Evolutionary conservation across 2,888 invertebrate species (phyloP), one percentile per base, ranked within the genome.

Genomic region (Acrocera orbiculus): DNA sequence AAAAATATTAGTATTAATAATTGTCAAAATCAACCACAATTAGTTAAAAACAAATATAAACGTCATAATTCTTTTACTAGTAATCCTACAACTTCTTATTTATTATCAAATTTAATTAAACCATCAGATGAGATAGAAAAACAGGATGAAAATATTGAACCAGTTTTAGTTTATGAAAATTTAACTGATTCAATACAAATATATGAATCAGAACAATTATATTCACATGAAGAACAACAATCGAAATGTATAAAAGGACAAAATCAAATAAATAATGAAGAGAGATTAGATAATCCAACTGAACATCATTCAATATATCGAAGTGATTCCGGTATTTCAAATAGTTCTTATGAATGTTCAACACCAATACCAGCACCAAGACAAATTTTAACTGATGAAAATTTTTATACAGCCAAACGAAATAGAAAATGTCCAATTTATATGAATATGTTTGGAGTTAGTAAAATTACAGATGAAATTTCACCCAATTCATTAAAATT

Each of bases 171-270:
- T 38, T 73, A 72, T 52, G 70, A 76, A 52, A 72, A 75, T 49
- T 54, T 75, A 35, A 72, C 70, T 27, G 74, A 74, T 50, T 73
- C 73, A 11, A 72, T 73, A 41, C 73, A 74, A 57, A 66, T 73
- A 17, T 69, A 67, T 40, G 73, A 73, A 52, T n/a, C n/a, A n/a
- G n/a, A n/a, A n/a, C 34, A 37, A 23, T 29, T 38, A 17, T 32
- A 32, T 25, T 40, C 47, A 4, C 23, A 23, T 23, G 5, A 23
- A 10, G 4, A 11, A 11, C n/a, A n/a, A 11, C 22, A 32, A 30
- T n/a, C n/a, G 19, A 34, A 34, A 46, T 56, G 52, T 48, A 53
- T 51, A 45, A 52, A 51, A 44, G 49, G 24, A 19, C 35, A 38
- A 35, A 33, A 33, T 13, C 39, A 39, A n/a, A 51, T 50, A 47